phyloP scores from a whole-genome alignment of 1,140 invertebrate species.

The Diorhabda sublineata region DNA sequence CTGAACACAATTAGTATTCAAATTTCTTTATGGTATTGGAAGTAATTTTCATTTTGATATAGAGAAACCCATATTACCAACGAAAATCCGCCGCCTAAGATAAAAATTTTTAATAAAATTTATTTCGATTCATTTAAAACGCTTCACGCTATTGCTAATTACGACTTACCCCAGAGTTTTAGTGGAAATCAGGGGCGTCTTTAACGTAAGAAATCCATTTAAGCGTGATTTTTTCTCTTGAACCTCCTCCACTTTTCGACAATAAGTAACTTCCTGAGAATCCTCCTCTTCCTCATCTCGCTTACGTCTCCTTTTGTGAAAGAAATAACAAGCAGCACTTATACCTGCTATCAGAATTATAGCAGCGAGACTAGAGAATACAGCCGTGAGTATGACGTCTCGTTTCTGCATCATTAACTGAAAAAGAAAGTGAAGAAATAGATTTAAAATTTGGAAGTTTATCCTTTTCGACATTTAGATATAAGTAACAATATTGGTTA shows the following conservation, averaged over 20 bases:
- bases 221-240: conserved; percentile 45
- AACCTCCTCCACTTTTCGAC: conserved; percentile 29
- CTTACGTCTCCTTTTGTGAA: conserved; percentile 45
- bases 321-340: conserved; percentile 48
- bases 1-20: no score
- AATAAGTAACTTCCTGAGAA: conserved; percentile 25
- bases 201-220: conserved; percentile 72
- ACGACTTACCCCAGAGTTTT: conserved; percentile 59
- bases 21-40: no score
- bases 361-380: conserved; percentile 49
- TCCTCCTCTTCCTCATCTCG: conserved; percentile 44
- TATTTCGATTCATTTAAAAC: no score
- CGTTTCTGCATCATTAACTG: conserved; percentile 52
- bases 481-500: no score
- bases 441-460: no score
- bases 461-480: no score
- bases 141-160: no score
- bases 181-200: conserved; percentile 69
- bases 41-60: no score
- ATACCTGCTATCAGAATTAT: conserved; percentile 48
- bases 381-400: conserved; percentile 51
- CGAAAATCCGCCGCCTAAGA: no score
- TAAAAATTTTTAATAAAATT: no score
- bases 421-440: conserved; percentile 26
- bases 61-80: no score